phyloP scores from a whole-genome alignment of 2,797 vertebrate genomes.

The Gila robusta region DNA sequence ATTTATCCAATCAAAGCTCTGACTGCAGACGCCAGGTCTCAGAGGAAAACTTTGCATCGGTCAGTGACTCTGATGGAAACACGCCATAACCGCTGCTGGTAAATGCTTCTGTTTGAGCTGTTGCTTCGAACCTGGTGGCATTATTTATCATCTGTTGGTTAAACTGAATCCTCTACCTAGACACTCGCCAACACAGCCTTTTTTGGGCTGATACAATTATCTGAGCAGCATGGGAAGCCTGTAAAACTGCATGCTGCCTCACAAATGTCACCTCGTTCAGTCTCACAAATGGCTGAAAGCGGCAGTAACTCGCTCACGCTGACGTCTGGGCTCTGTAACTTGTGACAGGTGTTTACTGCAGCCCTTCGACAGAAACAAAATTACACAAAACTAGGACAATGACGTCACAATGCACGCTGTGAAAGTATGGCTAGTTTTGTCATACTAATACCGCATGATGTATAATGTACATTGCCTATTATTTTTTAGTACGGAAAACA shows the following conservation, averaged over 20 bases:
- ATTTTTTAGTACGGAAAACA: background rate
- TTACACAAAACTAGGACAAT: background rate
- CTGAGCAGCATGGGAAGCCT: constrained; percentile 36
- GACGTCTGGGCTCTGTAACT: constrained; percentile 19
- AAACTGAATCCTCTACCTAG: constrained; percentile 27
- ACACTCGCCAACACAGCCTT: constrained; percentile 28
- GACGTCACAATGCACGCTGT: background rate
- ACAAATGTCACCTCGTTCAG: constrained; percentile 60
- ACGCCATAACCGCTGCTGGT: constrained; percentile 7
- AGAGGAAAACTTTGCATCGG: constrained; percentile 15
- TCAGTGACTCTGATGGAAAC: constrained; percentile 41
- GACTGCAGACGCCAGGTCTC: constrained; percentile 12
- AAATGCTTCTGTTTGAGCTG: constrained; percentile 34
- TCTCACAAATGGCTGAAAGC: constrained; percentile 38
- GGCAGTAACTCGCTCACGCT: constrained; percentile 21
- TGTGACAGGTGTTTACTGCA: constrained; percentile 46
- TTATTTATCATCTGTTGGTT: constrained; percentile 54
- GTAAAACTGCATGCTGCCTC: constrained; percentile 61
- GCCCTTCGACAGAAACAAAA: background rate
- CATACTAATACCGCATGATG: background rate
- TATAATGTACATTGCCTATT: background rate
- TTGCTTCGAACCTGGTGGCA: background rate
- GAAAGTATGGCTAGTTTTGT: background rate
- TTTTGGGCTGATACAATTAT: constrained; percentile 53
- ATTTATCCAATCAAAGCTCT: constrained; percentile 29